Conservation (phyloP, 1,140 invertebrate genomes). For the Himalopsyche phryganea region DNA sequence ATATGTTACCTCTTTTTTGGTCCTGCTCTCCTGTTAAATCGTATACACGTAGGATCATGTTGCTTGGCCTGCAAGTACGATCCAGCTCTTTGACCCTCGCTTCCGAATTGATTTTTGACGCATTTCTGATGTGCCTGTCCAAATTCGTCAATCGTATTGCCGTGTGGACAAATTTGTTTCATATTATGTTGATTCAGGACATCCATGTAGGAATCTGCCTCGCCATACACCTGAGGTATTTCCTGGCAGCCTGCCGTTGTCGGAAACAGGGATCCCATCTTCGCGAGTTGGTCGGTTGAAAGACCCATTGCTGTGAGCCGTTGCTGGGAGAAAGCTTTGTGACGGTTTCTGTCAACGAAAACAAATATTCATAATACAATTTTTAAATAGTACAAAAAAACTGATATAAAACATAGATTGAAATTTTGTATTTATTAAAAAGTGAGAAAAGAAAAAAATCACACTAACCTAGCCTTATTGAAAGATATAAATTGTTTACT, state of each 20-base stretch:
- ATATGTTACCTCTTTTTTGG: slow-evolving; percentile 49
- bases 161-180: slow-evolving; percentile 49
- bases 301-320: slow-evolving; percentile 47
- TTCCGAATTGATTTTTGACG: slow-evolving; percentile 44
- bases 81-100: slow-evolving; percentile 30
- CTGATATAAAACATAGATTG: too few relatives aligned
- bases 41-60: slow-evolving; percentile 50
- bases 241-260: slow-evolving; percentile 48
- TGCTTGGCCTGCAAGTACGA: slow-evolving; percentile 38
- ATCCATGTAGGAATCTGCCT: slow-evolving; percentile 49
- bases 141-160: slow-evolving; percentile 49
- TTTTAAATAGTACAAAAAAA: too few relatives aligned
- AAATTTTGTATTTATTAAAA: too few relatives aligned
- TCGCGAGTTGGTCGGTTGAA: slow-evolving; percentile 50
- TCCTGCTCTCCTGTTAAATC: slow-evolving; percentile 44
- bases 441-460: too few relatives aligned
- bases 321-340: slow-evolving; percentile 53
- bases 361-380: neutral
- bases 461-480: too few relatives aligned
- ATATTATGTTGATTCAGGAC: slow-evolving; percentile 41
- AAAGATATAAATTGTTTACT: too few relatives aligned
- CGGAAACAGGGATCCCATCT: slow-evolving; percentile 50
- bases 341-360: slow-evolving; percentile 42
- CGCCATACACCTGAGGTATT: slow-evolving; percentile 48
- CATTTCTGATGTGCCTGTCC: slow-evolving; percentile 53